Conservation (phyloP, 2,113 vertebrate species). For the Clupea harengus region DNA sequence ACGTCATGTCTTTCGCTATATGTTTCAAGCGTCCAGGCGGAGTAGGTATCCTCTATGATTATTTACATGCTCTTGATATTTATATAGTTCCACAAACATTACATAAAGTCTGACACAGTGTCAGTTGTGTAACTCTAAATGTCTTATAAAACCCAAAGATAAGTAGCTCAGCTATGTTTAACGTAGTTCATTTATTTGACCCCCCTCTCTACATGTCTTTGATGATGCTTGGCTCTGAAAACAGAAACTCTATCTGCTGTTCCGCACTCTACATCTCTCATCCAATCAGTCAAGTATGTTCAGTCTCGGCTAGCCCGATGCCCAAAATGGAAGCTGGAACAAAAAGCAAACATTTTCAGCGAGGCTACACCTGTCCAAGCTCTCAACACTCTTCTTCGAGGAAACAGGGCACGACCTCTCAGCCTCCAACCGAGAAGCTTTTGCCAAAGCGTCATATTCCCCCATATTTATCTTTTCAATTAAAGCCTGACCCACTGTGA, state of each 20-base stretch:
- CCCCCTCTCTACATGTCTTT: neutral
- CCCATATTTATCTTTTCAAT: constrained; percentile 1
- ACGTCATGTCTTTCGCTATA: neutral
- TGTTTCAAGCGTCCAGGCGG: neutral
- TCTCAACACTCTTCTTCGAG: neutral
- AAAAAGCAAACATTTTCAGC: neutral
- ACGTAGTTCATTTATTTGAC: neutral
- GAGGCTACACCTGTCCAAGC: neutral
- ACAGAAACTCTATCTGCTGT: neutral
- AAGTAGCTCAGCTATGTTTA: neutral
- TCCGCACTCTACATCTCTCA: neutral
- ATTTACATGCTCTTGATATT: neutral
- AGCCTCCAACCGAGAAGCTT: neutral
- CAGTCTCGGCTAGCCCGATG: neutral
- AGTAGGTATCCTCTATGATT: neutral
- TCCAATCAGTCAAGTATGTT: neutral
- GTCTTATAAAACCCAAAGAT: neutral
- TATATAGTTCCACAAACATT: neutral
- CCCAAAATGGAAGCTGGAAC: neutral
- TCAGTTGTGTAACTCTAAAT: neutral
- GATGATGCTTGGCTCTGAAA: neutral
- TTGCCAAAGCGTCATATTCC: constrained; percentile 12
- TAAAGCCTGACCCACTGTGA: constrained; percentile 7
- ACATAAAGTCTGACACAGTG: neutral
- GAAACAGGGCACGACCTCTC: neutral